Evolutionary conservation across 2,113 vertebrate genomes (phyloP).

Genomic region (Coptodon rendalli): DNA sequence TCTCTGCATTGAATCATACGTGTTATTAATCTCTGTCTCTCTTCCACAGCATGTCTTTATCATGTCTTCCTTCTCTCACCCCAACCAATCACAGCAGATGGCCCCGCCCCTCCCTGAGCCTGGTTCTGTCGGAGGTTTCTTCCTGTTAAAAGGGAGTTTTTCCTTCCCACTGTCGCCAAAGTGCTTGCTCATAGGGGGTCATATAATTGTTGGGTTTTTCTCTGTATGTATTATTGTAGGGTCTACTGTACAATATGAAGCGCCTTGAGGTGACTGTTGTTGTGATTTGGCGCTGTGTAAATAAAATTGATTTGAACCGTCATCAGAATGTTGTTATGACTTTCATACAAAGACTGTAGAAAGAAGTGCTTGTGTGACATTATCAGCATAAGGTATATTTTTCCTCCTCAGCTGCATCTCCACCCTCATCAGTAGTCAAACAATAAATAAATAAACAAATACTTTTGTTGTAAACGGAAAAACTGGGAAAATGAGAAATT

Average conservation of each 20-base stretch:
- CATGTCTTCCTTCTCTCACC: no score
- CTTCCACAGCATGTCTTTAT: no score
- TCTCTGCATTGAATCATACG: accelerated
- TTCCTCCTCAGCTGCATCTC: neutral
- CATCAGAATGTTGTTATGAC: neutral
- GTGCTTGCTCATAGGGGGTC: no score
- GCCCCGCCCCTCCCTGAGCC: no score
- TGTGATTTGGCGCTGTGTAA: accelerated
- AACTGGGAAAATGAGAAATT: neutral
- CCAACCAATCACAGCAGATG: neutral
- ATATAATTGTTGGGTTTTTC: neutral
- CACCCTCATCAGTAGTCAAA: neutral
- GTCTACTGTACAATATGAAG: accelerated
- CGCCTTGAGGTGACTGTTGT: accelerated
- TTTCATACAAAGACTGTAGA: neutral
- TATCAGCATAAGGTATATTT: neutral
- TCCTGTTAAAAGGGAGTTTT: no score
- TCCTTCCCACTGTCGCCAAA: no score
- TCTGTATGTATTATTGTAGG: accelerated
- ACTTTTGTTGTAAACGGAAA: accelerated
- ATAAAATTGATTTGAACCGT: accelerated
- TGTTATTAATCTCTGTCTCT: neutral
- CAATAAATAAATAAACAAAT: neutral
- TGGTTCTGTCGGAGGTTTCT: accelerated
- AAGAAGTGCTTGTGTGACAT: accelerated